Evolutionary conservation across 2,888 invertebrate species (phyloP).

Genomic region (Stomorhina lunata): DNA sequence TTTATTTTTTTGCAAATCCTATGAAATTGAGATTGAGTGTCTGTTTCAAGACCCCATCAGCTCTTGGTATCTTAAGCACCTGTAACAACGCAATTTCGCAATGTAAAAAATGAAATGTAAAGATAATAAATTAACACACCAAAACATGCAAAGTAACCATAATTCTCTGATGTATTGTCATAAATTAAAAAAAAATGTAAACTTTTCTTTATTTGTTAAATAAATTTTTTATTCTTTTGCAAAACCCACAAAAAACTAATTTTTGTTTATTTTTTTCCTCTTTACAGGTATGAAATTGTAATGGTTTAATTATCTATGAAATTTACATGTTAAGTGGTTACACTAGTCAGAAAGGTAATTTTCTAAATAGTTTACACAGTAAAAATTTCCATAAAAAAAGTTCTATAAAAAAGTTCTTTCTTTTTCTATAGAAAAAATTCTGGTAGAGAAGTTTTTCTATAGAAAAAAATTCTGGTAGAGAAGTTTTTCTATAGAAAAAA

Average conservation of each 20-base stretch:
- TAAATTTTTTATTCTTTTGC: slow-evolving; percentile 7
- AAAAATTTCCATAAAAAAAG: no score
- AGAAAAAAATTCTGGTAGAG: no score
- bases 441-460: no score
- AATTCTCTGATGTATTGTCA: slow-evolving; percentile 17
- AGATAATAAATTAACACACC: not conserved
- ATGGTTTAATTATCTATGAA: not conserved
- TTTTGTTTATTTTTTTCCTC: slow-evolving; percentile 10
- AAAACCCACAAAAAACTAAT: slow-evolving; percentile 23
- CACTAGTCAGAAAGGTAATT: no score
- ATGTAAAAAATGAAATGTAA: not conserved
- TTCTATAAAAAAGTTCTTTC: no score
- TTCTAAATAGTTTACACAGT: no score
- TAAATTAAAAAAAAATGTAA: not conserved
- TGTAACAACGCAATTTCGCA: slow-evolving; percentile 37
- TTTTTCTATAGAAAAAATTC: no score
- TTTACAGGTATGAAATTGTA: slow-evolving; percentile 55
- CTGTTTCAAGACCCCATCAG: slow-evolving; percentile 25
- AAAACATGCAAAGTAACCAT: slow-evolving; percentile 29
- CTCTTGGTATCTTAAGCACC: not conserved
- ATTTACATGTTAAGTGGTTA: no score
- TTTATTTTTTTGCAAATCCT: not conserved
- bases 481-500: no score
- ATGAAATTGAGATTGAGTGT: slow-evolving; percentile 17
- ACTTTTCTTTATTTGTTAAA: not conserved